A percentile compares a stretch with the other conserved stretches of the same genome.
phyloP scores from a whole-genome alignment of 2,797 vertebrate species.

The Halcyon leucocephala region DNA sequence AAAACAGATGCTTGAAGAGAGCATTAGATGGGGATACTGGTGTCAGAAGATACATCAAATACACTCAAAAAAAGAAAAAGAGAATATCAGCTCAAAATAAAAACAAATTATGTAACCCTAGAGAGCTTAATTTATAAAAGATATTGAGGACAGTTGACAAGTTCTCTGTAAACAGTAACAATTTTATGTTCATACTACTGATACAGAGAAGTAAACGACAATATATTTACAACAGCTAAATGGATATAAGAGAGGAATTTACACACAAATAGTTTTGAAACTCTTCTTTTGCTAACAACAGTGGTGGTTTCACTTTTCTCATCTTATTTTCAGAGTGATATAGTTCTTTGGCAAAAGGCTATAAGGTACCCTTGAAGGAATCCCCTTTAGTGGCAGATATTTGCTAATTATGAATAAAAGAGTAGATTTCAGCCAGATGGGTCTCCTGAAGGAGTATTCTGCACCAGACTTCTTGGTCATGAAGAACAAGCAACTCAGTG shows the following conservation, averaged over 20 bases:
- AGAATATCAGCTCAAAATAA: neutral
- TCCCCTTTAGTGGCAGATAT: constrained; percentile 76
- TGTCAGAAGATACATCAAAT: neutral
- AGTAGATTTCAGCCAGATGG: constrained; percentile 71
- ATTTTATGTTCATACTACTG: neutral
- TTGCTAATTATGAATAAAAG: constrained; percentile 80
- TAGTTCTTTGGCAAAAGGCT: constrained; percentile 81
- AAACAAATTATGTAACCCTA: neutral
- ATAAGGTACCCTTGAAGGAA: constrained; percentile 75
- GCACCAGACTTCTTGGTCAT: constrained; percentile 74
- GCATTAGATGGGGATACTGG: neutral
- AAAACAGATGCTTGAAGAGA: neutral
- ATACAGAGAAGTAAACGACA: neutral
- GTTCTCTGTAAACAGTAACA: neutral
- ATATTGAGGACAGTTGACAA: neutral
- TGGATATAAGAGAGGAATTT: neutral
- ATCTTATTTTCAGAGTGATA: constrained; percentile 73
- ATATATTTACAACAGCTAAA: neutral
- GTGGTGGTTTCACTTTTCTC: neutral
- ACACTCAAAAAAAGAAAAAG: neutral
- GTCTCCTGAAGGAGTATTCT: constrained; percentile 71
- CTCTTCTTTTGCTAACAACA: neutral
- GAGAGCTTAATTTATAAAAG: neutral
- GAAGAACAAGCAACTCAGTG: constrained; percentile 77
- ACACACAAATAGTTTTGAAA: neutral